Conservation (phyloP, 2,888 invertebrate genomes). For the Epinotia nisella region DNA sequence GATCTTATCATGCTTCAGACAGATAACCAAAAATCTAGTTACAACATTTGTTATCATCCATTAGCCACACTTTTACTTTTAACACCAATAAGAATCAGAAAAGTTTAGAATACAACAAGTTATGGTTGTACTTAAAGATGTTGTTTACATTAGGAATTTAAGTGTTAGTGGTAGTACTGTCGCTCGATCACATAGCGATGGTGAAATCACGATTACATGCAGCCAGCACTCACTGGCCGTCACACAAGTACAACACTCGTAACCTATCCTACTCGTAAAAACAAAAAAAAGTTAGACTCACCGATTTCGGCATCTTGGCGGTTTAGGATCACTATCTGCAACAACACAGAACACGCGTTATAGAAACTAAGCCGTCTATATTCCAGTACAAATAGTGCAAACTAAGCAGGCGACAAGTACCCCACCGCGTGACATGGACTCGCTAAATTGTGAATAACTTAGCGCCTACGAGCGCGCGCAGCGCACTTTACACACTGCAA, state of each 20-base stretch:
- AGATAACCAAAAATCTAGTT: slow-evolving; percentile 56
- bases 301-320: slow-evolving; percentile 87
- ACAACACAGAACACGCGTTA: slow-evolving; percentile 65
- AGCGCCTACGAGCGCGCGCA: slow-evolving; percentile 49
- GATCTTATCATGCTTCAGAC: slow-evolving; percentile 57
- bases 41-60: slow-evolving; percentile 55
- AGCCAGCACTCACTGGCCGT: slow-evolving; percentile 49
- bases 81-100: slow-evolving; percentile 47
- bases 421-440: slow-evolving; percentile 63
- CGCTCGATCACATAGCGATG: slow-evolving; percentile 70
- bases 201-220: slow-evolving; percentile 75
- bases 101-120: slow-evolving; percentile 26
- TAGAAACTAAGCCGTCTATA: slow-evolving; percentile 59
- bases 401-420: slow-evolving; percentile 58
- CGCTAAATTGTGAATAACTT: slow-evolving; percentile 60
- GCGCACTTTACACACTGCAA: slow-evolving; percentile 48
- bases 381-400: slow-evolving; percentile 53
- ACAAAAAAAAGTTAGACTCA: slow-evolving; percentile 68
- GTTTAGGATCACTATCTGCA: slow-evolving; percentile 81
- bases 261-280: slow-evolving; percentile 44
- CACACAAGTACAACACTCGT: slow-evolving; percentile 31
- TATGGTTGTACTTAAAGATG: slow-evolving; percentile 17
- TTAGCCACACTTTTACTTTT: slow-evolving; percentile 55
- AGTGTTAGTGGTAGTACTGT: slow-evolving; percentile 60
- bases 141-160: slow-evolving; percentile 48